These are phyloP conservation scores for Hyalella azteca DNA, from an alignment of 2,888 invertebrate species.

Conservation along the genomic window DNA sequence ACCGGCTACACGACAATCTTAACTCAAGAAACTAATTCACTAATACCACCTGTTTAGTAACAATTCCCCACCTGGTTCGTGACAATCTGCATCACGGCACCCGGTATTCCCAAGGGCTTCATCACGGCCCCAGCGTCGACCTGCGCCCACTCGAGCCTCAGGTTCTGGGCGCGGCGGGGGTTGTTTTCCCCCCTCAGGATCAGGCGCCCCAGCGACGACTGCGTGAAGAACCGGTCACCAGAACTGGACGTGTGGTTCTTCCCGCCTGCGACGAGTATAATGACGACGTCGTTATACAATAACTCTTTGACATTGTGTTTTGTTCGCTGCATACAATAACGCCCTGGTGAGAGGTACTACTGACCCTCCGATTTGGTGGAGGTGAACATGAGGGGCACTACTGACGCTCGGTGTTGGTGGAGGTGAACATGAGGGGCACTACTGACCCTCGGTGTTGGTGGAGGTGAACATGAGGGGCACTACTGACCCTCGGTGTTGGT, in stretches of 20 bases:
- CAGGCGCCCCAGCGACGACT: constrained; percentile 17
- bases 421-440: no score
- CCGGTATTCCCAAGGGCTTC: background rate
- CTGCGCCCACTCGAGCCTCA: background rate
- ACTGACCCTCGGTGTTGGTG: background rate
- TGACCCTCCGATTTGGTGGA: background rate
- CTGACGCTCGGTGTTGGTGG: no score
- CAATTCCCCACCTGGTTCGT: constrained; percentile 22
- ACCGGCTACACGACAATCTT: background rate
- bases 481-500: no score
- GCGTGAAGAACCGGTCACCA: background rate
- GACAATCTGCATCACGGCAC: background rate
- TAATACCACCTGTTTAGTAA: background rate
- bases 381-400: background rate
- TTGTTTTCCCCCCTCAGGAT: background rate
- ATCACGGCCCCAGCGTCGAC: background rate
- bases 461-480: background rate
- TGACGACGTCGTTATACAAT: no score
- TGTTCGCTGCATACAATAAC: no score
- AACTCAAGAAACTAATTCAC: background rate
- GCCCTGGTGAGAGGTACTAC: no score
- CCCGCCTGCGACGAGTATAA: background rate
- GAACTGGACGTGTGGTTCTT: background rate
- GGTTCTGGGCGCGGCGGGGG: background rate
- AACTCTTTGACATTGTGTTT: no score